Percentiles rank a stretch among this genome's conserved stretches.
These are phyloP conservation scores for Chelon labrosus DNA, from an alignment of 2,797 vertebrate species.

Conservation along the genomic window DNA sequence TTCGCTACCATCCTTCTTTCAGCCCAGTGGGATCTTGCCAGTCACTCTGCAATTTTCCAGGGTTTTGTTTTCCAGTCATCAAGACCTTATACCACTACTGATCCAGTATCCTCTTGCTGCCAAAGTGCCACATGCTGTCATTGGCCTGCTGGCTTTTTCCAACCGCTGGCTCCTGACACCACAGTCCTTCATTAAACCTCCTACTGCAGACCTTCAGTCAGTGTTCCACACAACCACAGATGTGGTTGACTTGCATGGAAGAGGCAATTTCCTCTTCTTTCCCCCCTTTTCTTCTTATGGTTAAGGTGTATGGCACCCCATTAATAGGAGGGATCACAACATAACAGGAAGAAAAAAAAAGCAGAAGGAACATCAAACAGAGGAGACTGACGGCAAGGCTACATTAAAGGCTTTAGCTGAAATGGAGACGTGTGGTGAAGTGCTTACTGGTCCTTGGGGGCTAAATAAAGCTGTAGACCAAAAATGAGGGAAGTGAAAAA, in stretches of 20 bases:
- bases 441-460: constrained; percentile 25
- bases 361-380: constrained; percentile 4
- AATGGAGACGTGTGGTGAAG: constrained; percentile 37
- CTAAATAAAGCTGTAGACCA: constrained; percentile 49
- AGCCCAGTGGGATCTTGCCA: constrained; percentile 32
- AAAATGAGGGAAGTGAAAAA: constrained; percentile 37
- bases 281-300: neutral
- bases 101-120: constrained; percentile 48
- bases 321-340: constrained; percentile 9
- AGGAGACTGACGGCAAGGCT: constrained; percentile 4
- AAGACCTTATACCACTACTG: constrained; percentile 50
- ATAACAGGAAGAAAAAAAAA: neutral
- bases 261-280: constrained; percentile 35
- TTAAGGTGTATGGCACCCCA: constrained; percentile 40
- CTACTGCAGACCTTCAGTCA: constrained; percentile 14
- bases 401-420: constrained; percentile 25
- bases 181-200: constrained; percentile 39
- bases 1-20: constrained; percentile 38
- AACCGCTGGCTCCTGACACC: constrained; percentile 59
- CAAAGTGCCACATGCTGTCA: constrained; percentile 67
- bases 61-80: constrained; percentile 63
- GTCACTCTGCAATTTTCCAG: constrained; percentile 55
- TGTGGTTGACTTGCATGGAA: constrained; percentile 30
- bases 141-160: constrained; percentile 68
- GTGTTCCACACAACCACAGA: constrained; percentile 35